Percentiles rank a stretch among this genome's conserved stretches.
Conservation (phyloP, 23 tunicate species). For the Diplosoma virens region DNA sequence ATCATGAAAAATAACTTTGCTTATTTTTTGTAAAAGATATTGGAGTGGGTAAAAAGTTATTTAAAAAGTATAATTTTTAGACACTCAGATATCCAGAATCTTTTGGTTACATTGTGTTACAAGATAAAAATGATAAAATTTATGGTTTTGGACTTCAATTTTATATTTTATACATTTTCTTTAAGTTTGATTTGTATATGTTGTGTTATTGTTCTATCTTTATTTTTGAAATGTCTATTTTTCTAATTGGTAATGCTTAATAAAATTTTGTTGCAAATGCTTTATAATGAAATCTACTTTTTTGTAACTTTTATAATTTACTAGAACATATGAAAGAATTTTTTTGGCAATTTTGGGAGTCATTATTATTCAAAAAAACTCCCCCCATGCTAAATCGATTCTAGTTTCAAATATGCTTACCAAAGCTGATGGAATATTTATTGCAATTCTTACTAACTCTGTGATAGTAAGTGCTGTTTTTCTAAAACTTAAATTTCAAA, state of each 20-base stretch:
- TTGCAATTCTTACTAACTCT: constrained; percentile 26
- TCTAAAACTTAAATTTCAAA: no score
- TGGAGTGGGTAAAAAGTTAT: no score
- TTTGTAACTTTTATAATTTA: background rate
- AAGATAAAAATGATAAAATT: no score
- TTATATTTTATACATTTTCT: no score
- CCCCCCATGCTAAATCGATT: constrained; percentile 22
- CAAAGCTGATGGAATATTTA: constrained; percentile 19
- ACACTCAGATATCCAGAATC: no score
- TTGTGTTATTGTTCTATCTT: background rate
- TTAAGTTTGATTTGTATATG: no score
- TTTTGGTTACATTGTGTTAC: no score
- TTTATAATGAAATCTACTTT: no score
- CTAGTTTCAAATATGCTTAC: constrained; percentile 19
- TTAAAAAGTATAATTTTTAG: no score
- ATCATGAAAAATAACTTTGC: no score
- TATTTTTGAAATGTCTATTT: background rate
- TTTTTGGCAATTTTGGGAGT: constrained; percentile 43
- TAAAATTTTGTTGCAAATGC: background rate
- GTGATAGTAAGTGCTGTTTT: constrained; percentile 2
- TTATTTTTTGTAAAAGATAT: no score
- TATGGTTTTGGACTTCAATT: no score
- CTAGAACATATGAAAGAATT: constrained; percentile 41
- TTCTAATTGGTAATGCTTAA: background rate
- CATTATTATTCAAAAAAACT: constrained; percentile 4